These are phyloP conservation scores for Salarias fasciatus DNA, from an alignment of 2,797 vertebrate genomes.

Conservation along the genomic window DNA sequence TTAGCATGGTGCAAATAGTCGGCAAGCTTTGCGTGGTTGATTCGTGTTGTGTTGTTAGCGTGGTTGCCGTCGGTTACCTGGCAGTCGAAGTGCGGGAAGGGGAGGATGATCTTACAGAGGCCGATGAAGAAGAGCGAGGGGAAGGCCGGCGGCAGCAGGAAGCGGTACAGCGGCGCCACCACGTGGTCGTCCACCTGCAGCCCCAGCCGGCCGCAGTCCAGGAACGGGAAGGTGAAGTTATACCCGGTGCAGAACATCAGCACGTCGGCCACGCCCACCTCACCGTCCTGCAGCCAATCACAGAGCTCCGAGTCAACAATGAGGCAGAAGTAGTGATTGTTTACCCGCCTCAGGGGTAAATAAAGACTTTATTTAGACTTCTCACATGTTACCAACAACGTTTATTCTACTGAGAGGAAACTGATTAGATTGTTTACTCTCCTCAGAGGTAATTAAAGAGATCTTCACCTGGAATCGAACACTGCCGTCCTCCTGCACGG, in stretches of 20 bases:
- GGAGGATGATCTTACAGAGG: constrained; percentile 81
- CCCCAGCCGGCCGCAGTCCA: constrained; percentile 61
- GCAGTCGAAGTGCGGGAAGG: constrained; percentile 83
- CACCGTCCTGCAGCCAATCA: constrained; percentile 65
- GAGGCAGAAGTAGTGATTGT: too few relatives aligned
- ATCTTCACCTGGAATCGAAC: constrained; percentile 69
- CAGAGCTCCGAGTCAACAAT: too few relatives aligned
- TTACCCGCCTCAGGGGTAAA: too few relatives aligned
- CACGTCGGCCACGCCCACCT: constrained; percentile 55
- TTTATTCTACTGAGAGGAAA: too few relatives aligned
- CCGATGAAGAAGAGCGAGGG: constrained; percentile 83
- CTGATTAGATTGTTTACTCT: too few relatives aligned
- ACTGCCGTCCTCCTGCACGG: constrained; percentile 63
- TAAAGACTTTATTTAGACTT: too few relatives aligned
- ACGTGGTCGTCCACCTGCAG: constrained; percentile 68
- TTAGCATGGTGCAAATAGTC: too few relatives aligned
- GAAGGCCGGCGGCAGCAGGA: constrained; percentile 77
- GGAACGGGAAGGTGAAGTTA: constrained; percentile 80
- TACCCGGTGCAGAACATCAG: constrained; percentile 87
- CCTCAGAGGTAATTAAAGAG: too few relatives aligned
- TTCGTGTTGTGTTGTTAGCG: too few relatives aligned
- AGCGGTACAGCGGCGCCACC: constrained; percentile 77
- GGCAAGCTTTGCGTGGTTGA: too few relatives aligned
- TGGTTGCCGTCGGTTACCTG: constrained; percentile 68
- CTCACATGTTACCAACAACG: too few relatives aligned